Base-by-base conservation (phyloP, 2,113 vertebrate species). In the Prolemur simus region DNA sequence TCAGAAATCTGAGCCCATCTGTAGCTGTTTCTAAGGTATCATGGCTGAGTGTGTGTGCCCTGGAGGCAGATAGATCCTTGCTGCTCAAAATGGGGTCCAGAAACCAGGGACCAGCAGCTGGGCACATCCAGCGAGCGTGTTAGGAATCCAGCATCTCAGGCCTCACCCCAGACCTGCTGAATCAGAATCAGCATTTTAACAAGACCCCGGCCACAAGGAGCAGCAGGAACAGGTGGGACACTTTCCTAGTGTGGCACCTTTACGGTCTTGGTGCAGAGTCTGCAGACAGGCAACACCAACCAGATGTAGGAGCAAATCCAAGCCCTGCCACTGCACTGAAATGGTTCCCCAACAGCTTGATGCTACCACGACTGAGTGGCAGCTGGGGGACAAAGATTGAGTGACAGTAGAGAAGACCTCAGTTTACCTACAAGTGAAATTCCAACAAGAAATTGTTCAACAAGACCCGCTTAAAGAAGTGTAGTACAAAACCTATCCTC, bases 301-400 rank as follows among this genome's bases (percentile, higher is more conserved):
- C 6, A 68, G 42, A 6, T 0, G 27, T 29, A 49, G 34, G 18
- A 71, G 71, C 17, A 76, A 68, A 45, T 10, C 27, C 0, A 3
- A 56, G 69, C 39, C 66, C 54, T 15, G 42, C 66, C 66, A 3
- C 11, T 54, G 76, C n/a, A 42, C 0, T 17, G 21, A 56, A 66
- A 17, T 0, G 17, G 32, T 14, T 52, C 74, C 74, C 17, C 0
- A 4, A 0, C 45, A 27, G 37, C 17, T 52, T 58, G 20, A 6
- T 29, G 68, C 47, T 39, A 12, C 64, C 74, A 34, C 23, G 20
- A 37, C 14, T 10, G 52, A 25, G 52, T 63, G 29, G 56, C 49
- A 18, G 47, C 42, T 6, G 1, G 64, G 64, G 71, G 37, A 47
- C 45, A 52, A 42, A 56, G 91, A 77, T 9, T 9, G 39, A 64